Conservation (phyloP, 1,140 invertebrate genomes). For the Cyphomyrmex costatus region DNA sequence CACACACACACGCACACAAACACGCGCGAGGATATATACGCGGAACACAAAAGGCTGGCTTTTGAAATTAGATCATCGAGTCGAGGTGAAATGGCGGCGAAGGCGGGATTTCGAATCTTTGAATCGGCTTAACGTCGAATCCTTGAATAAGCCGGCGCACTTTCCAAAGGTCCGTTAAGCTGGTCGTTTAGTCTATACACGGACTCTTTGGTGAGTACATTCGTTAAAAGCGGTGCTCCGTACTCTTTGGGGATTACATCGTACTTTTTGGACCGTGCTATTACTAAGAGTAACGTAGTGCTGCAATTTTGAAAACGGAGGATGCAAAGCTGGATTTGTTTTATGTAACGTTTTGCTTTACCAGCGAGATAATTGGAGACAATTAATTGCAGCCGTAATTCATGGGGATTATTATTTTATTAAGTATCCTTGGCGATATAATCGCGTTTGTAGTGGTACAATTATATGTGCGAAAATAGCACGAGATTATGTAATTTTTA, state of each 20-base stretch:
- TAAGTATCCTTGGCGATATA: slow-evolving; percentile 40
- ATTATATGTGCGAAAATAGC: slow-evolving; percentile 31
- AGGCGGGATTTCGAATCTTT: slow-evolving; percentile 41
- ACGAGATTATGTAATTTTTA: slow-evolving; percentile 23
- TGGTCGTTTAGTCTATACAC: slow-evolving; percentile 49
- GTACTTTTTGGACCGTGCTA: slow-evolving; percentile 37
- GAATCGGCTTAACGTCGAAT: slow-evolving; percentile 63
- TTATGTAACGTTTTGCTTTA: slow-evolving; percentile 50
- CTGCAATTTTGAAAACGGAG: slow-evolving; percentile 41
- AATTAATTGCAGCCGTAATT: slow-evolving; percentile 40
- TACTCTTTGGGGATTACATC: slow-evolving; percentile 43
- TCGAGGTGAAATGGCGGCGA: slow-evolving; percentile 23
- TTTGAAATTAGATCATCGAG: slow-evolving; percentile 63
- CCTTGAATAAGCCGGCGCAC: slow-evolving; percentile 50
- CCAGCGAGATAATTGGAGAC: slow-evolving; percentile 40
- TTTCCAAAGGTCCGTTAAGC: slow-evolving; percentile 50
- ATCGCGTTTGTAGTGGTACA: neutral
- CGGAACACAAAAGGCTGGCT: slow-evolving; percentile 22
- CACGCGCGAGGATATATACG: neutral
- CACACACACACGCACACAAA: neutral
- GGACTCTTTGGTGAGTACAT: slow-evolving; percentile 28
- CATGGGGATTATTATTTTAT: slow-evolving; percentile 47
- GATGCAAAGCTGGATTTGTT: slow-evolving; percentile 49
- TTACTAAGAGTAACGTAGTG: slow-evolving; percentile 1
- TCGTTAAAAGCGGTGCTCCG: slow-evolving; percentile 30